Conservation (phyloP, 2,888 invertebrate genomes). For the Ichneumoninae sp. region DNA sequence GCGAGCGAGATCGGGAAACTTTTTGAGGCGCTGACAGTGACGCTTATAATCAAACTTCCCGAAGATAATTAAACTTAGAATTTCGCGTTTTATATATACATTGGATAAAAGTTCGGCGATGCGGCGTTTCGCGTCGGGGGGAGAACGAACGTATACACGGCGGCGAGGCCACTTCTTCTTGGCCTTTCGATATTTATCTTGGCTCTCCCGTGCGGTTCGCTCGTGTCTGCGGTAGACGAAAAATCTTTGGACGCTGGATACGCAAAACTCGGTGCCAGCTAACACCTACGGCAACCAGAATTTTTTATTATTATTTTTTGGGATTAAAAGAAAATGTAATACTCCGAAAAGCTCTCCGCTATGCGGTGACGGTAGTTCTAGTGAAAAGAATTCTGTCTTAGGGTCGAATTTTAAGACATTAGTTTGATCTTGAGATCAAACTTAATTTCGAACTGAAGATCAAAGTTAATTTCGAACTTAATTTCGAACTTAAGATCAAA, state of each 20-base stretch:
- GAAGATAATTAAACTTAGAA: slow-evolving; percentile 68
- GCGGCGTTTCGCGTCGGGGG: slow-evolving; percentile 40
- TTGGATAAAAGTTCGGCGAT: slow-evolving; percentile 44
- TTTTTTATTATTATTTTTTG: background rate
- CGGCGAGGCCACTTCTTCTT: slow-evolving; percentile 25
- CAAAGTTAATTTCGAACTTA: too few species aligned
- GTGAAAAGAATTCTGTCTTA: too few species aligned
- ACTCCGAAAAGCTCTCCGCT: background rate
- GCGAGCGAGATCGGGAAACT: slow-evolving; percentile 28
- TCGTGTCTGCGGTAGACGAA: background rate
- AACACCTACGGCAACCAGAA: background rate
- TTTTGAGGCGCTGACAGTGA: slow-evolving; percentile 65
- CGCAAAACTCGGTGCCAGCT: slow-evolving; percentile 3
- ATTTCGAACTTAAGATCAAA: too few species aligned
- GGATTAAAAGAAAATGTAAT: background rate
- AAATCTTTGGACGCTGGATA: slow-evolving; percentile 31
- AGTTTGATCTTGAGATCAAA: too few species aligned
- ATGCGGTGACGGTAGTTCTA: background rate
- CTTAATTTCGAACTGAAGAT: too few species aligned
- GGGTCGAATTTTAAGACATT: too few species aligned
- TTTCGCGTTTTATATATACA: slow-evolving; percentile 54
- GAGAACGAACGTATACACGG: slow-evolving; percentile 26
- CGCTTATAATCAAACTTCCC: slow-evolving; percentile 67
- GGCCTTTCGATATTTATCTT: slow-evolving; percentile 53
- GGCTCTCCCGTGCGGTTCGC: background rate